Conservation (phyloP, 2,888 invertebrate species). For the Trichogramma evanescens region DNA sequence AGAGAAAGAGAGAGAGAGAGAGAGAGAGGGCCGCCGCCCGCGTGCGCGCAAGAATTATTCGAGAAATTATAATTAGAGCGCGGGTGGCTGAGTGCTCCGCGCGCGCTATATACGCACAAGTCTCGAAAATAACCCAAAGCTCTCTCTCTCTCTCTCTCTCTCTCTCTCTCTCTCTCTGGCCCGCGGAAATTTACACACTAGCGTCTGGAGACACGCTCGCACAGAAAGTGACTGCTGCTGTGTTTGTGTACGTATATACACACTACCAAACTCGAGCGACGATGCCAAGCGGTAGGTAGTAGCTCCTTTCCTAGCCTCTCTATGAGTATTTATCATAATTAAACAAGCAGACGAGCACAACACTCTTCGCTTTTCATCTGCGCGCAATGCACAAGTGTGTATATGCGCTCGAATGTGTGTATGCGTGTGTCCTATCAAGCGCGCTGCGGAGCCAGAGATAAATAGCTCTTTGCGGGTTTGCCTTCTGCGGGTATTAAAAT, state of each 20-base stretch:
- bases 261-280: conserved; percentile 10
- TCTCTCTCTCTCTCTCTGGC: not conserved
- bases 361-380: not conserved
- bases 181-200: not conserved
- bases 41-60: conserved; percentile 11
- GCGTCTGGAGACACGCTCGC: not conserved
- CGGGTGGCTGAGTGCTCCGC: not conserved
- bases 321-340: conserved; percentile 20
- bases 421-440: no score
- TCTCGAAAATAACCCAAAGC: conserved; percentile 17
- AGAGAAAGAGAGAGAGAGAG: not conserved
- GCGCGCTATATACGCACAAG: not conserved
- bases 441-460: no score
- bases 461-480: no score
- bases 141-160: conserved; percentile 3
- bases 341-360: conserved; percentile 12
- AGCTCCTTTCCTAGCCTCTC: not conserved
- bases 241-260: not conserved
- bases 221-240: no score
- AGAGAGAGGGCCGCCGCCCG: not conserved
- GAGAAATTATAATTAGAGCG: conserved; percentile 21
- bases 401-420: no score
- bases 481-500: no score
- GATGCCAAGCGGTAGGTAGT: conserved; percentile 14
- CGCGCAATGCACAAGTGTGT: not conserved